These are phyloP conservation scores for Drosophila pandora DNA, from an alignment of 1,140 invertebrate genomes.

Conservation along the genomic window DNA sequence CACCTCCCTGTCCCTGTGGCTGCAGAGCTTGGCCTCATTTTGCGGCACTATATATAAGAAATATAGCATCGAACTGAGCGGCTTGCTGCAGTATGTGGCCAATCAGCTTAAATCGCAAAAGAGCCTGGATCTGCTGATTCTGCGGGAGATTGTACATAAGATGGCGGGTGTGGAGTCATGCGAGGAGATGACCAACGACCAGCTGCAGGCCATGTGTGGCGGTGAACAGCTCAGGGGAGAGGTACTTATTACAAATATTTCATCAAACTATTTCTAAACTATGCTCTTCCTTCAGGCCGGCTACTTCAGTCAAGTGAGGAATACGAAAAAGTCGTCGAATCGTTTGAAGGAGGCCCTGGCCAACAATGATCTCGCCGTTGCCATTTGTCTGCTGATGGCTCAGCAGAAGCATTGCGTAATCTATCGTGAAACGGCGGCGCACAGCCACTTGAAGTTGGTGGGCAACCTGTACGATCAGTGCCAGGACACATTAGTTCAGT, in stretches of 20 bases:
- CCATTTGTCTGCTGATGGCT: conserved; percentile 97
- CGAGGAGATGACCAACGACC: conserved; percentile 98
- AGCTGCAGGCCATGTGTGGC: conserved; percentile 97
- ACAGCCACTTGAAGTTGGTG: conserved; percentile 96
- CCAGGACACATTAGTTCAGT: conserved; percentile 99
- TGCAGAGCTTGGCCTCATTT: conserved; percentile 97
- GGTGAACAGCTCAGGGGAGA: conserved; percentile 97
- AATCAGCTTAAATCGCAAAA: conserved; percentile 98
- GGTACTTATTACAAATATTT: conserved; percentile 46
- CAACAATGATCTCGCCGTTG: conserved; percentile 94
- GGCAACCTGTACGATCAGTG: conserved; percentile 94
- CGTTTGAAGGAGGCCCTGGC: conserved; percentile 98
- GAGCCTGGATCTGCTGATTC: conserved; percentile 96
- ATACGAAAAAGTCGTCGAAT: conserved; percentile 97
- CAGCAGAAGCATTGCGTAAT: conserved; percentile 98
- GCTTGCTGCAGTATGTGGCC: conserved; percentile 97
- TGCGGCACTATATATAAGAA: conserved; percentile 98
- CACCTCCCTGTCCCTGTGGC: conserved; percentile 97
- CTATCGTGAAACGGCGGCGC: conserved; percentile 93
- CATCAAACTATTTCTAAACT: too few relatives aligned
- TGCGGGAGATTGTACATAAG: conserved; percentile 99
- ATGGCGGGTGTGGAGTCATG: conserved; percentile 99
- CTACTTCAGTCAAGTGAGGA: conserved; percentile 98
- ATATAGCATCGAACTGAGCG: conserved; percentile 97
- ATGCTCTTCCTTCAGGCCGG: conserved; percentile 86